These are phyloP conservation scores for Clarias macrocephalus DNA, from an alignment of 2,113 vertebrate species.

Conservation along the genomic window DNA sequence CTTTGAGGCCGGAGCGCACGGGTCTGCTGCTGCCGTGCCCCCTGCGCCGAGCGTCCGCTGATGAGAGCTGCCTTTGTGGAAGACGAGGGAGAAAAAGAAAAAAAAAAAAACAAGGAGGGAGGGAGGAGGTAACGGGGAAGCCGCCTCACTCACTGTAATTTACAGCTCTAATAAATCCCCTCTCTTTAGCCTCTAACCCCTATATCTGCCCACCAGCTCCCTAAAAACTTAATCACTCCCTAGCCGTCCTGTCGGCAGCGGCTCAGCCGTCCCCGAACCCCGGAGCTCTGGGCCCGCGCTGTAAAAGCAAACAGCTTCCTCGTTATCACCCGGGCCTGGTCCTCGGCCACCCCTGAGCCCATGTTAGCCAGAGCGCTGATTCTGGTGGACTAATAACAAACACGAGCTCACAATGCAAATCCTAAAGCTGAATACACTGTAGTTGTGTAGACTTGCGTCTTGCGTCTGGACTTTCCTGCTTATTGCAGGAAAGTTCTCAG, in stretches of 20 bases:
- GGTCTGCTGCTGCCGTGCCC: slow-evolving; percentile 4
- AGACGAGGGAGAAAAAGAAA: slow-evolving; percentile 7
- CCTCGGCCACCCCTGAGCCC: slow-evolving; percentile 46
- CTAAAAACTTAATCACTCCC: slow-evolving; percentile 74
- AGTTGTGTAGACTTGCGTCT: too few species aligned
- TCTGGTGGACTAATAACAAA: background rate
- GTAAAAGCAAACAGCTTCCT: slow-evolving; percentile 57
- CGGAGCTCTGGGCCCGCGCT: slow-evolving; percentile 31
- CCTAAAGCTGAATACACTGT: too few species aligned
- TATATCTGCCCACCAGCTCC: slow-evolving; percentile 67
- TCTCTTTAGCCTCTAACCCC: slow-evolving; percentile 74
- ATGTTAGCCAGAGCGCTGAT: background rate
- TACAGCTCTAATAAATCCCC: slow-evolving; percentile 73
- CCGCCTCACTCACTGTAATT: slow-evolving; percentile 69
- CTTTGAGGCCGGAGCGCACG: slow-evolving; percentile 22
- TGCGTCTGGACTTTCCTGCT: too few species aligned
- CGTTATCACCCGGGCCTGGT: slow-evolving; percentile 49
- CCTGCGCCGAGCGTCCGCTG: slow-evolving; percentile 12
- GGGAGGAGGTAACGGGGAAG: slow-evolving; percentile 44
- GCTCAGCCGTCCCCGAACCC: slow-evolving; percentile 51
- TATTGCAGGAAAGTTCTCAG: background rate
- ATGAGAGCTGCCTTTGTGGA: slow-evolving; percentile 52
- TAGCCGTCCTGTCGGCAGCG: slow-evolving; percentile 48
- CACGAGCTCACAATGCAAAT: background rate
- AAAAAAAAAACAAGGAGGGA: background rate